Conservation (phyloP, 2,113 vertebrate species). For the Vombatus ursinus region DNA sequence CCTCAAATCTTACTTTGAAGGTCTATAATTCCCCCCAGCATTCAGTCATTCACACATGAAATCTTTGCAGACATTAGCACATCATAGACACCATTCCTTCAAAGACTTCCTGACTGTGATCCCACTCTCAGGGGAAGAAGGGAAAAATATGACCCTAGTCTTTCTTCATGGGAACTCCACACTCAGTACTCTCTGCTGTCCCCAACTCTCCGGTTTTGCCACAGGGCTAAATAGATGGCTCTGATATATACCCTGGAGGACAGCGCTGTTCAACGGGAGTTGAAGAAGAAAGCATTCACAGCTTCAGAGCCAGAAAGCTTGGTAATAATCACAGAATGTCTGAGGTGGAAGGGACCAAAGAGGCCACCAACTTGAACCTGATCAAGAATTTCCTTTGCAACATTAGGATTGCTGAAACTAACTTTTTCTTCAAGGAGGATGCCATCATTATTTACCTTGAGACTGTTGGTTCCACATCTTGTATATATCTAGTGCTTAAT, state of each 20-base stretch:
- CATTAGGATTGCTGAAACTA: not conserved
- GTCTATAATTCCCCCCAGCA: not conserved
- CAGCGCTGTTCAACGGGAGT: not conserved
- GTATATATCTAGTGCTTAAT: not conserved
- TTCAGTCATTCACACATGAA: not conserved
- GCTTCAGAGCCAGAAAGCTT: not conserved
- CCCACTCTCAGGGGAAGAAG: not conserved
- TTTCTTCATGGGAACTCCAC: not conserved
- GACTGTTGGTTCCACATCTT: not conserved
- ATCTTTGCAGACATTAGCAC: not conserved
- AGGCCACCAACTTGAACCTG: not conserved
- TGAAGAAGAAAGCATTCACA: not conserved
- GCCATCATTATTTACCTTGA: too few relatives aligned
- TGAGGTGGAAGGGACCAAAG: not conserved
- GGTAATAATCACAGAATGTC: not conserved
- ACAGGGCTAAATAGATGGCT: not conserved
- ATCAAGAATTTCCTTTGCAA: not conserved
- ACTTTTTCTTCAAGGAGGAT: not conserved
- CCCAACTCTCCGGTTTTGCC: not conserved
- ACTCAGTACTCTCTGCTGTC: not conserved
- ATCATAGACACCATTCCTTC: not conserved
- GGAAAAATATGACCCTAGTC: not conserved
- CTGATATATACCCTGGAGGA: not conserved
- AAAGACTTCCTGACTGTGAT: not conserved
- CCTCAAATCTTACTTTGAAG: not conserved